Evolutionary conservation across 2,797 vertebrate species (phyloP).

Genomic region (Glossophaga mutica): DNA sequence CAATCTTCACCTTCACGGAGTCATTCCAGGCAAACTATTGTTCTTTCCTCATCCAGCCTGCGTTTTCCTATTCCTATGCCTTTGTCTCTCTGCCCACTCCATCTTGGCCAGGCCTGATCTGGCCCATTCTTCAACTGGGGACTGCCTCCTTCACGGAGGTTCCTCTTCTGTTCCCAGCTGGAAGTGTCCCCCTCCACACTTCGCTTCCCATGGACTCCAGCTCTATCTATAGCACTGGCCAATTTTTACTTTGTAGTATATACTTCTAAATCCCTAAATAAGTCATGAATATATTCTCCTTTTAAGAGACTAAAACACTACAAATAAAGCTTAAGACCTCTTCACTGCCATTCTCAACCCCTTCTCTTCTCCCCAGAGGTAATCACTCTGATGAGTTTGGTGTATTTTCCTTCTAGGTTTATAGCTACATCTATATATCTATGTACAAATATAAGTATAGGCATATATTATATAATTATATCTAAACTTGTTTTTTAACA

Average conservation of each 20-base stretch:
- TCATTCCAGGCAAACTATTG: background rate
- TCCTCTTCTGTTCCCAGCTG: background rate
- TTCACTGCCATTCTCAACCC: background rate
- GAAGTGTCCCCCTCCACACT: background rate
- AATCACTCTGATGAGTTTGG: background rate
- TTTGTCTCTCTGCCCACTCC: background rate
- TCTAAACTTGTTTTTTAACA: background rate
- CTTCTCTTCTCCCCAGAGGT: background rate
- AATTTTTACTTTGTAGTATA: background rate
- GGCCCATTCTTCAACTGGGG: background rate
- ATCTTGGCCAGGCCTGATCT: background rate
- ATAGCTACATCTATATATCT: background rate
- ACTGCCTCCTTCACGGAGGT: background rate
- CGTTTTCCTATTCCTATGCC: background rate
- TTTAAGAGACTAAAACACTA: background rate
- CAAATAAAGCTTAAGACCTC: background rate
- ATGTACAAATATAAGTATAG: background rate
- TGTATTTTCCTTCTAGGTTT: background rate
- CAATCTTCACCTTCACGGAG: background rate
- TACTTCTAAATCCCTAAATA: background rate
- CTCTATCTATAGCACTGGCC: background rate
- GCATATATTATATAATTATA: background rate
- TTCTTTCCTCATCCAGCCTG: background rate
- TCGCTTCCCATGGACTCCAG: background rate
- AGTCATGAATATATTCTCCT: background rate